These are phyloP conservation scores for Cheirogaleus medius DNA, from an alignment of 2,113 vertebrate genomes.

Conservation along the genomic window DNA sequence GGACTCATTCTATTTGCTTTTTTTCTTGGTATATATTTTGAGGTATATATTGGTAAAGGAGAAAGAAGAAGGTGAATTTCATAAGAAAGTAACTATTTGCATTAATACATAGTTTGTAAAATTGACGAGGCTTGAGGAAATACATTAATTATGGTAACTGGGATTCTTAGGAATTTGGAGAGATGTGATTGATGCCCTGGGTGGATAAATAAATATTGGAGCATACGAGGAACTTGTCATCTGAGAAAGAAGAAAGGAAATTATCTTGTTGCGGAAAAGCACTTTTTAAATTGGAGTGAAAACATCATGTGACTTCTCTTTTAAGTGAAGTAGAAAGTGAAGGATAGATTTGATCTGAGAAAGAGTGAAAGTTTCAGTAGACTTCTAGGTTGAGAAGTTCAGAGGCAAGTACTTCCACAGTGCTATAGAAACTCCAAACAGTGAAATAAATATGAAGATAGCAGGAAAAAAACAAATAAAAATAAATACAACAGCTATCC, in stretches of 20 bases:
- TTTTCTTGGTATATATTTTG: not conserved
- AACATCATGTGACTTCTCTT: not conserved
- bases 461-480: not conserved
- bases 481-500: not conserved
- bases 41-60: not conserved
- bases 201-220: not conserved
- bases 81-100: not conserved
- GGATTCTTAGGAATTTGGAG: not conserved
- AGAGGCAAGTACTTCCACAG: not conserved
- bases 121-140: not conserved
- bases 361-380: not conserved
- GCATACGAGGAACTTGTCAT: not conserved
- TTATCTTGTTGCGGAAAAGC: slow-evolving; percentile 27
- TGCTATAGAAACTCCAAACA: not conserved
- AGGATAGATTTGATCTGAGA: not conserved
- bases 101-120: not conserved
- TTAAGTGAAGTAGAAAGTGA: not conserved
- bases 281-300: slow-evolving; percentile 4
- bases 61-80: slow-evolving; percentile 35
- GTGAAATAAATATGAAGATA: not conserved
- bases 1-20: not conserved
- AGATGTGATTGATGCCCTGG: not conserved
- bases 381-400: not conserved
- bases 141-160: not conserved
- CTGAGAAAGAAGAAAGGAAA: not conserved